A percentile compares a stretch with the other conserved stretches of the same genome.
These are phyloP conservation scores for Gasteruption jaculator DNA, from an alignment of 2,888 invertebrate species.

Conservation along the genomic window DNA sequence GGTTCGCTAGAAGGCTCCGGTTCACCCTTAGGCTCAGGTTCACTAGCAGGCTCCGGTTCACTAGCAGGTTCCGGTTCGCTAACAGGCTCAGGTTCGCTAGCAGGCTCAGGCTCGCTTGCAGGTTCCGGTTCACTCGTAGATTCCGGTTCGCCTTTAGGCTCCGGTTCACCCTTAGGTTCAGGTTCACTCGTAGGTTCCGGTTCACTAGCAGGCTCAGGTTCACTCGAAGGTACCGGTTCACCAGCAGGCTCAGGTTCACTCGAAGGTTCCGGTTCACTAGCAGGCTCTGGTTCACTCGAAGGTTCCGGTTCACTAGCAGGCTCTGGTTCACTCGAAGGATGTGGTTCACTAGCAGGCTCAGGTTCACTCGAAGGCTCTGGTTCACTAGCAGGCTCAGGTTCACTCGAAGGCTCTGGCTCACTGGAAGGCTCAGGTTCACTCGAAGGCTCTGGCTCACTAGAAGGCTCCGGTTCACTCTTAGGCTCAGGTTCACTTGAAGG, in stretches of 20 bases:
- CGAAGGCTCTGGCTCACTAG: conserved; percentile 28
- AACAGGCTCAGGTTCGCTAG: conserved; percentile 21
- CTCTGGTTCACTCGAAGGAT: conserved; percentile 25
- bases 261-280: conserved; percentile 29
- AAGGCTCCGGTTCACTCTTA: conserved; percentile 29
- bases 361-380: conserved; percentile 26
- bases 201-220: conserved; percentile 22
- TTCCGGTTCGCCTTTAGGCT: conserved; percentile 26
- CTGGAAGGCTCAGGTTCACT: conserved; percentile 30
- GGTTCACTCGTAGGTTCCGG: conserved; percentile 27
- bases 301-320: conserved; percentile 24
- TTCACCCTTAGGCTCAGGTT: conserved; percentile 30
- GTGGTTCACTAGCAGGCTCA: conserved; percentile 29
- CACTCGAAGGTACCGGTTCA: conserved; percentile 25
- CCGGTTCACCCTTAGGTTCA: conserved; percentile 27
- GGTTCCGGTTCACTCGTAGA: conserved; percentile 23
- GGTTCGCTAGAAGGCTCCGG: conserved; percentile 34
- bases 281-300: conserved; percentile 30
- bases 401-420: conserved; percentile 23
- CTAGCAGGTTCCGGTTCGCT: conserved; percentile 26
- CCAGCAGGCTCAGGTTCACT: conserved; percentile 21
- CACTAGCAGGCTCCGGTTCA: conserved; percentile 26
- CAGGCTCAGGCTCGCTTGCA: conserved; percentile 28
- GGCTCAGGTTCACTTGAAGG: conserved; percentile 24
- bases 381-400: conserved; percentile 26